Conservation (phyloP, 64 coral and sea anemone genomes). For the Montipora efflorescens region DNA sequence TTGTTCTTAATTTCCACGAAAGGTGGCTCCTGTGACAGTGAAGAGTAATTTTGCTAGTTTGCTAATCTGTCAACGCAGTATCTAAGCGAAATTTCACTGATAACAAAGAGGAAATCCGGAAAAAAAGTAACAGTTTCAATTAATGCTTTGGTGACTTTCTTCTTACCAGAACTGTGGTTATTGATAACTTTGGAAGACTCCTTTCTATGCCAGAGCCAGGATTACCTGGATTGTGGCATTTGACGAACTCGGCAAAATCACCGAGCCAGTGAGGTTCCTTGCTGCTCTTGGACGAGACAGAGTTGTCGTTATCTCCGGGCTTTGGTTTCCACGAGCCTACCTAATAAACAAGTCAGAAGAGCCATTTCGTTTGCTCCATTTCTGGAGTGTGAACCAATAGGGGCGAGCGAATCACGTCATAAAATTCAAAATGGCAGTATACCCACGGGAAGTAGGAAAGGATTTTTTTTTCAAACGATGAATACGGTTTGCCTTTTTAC, state of each 20-base stretch:
- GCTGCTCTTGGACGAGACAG: slow-evolving; percentile 8
- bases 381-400: no score
- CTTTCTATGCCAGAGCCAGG: background rate
- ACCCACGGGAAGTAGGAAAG: no score
- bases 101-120: no score
- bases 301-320: background rate
- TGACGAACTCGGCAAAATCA: slow-evolving; percentile 40
- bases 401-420: no score
- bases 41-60: background rate
- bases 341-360: background rate
- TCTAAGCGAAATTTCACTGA: no score
- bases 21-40: slow-evolving; percentile 2
- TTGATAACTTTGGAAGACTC: background rate
- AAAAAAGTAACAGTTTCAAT: no score
- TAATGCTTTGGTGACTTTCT: background rate
- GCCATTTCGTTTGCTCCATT: no score
- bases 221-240: slow-evolving; percentile 67
- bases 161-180: slow-evolving; percentile 65
- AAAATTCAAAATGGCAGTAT: no score
- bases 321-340: slow-evolving; percentile 55
- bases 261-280: slow-evolving; percentile 56
- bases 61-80: no score
- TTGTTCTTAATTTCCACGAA: slow-evolving; percentile 35
- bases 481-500: no score
- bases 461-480: no score